Conservation (phyloP, 2,888 invertebrate genomes). For the Drosophila kuntzei region DNA sequence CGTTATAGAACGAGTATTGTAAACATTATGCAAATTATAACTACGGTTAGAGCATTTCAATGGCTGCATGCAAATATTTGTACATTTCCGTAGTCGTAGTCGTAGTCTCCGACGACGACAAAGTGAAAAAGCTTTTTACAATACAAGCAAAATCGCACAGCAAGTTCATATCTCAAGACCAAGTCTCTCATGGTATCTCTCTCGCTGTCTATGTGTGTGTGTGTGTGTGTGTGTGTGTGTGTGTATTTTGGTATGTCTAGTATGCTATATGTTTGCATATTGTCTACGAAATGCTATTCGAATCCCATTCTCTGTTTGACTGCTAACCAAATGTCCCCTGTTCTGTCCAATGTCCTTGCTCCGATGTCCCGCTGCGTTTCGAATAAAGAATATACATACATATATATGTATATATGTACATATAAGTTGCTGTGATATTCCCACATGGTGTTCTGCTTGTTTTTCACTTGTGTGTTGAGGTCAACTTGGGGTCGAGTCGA, state of each 20-base stretch:
- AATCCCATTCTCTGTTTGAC: conserved; percentile 50
- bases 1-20: neutral
- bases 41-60: conserved; percentile 29
- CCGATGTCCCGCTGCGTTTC: conserved; percentile 47
- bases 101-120: conserved; percentile 21
- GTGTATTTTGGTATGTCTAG: conserved; percentile 31
- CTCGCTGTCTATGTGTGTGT: neutral
- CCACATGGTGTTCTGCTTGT: conserved; percentile 9
- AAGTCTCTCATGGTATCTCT: neutral
- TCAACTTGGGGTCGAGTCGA: conserved; percentile 4
- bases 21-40: conserved; percentile 5
- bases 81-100: conserved; percentile 14
- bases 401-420: conserved; percentile 21
- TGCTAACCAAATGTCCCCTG: conserved; percentile 10
- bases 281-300: conserved; percentile 74
- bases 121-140: conserved; percentile 48
- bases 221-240: conserved; percentile 14
- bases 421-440: conserved; percentile 26
- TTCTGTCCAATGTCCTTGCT: conserved; percentile 16
- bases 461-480: conserved; percentile 1
- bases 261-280: conserved; percentile 75
- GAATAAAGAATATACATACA: neutral
- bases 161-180: conserved; percentile 15
- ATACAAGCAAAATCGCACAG: conserved; percentile 47
- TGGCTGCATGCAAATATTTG: conserved; percentile 22